phyloP scores from a whole-genome alignment of 2,888 invertebrate genomes.

The Heliconius aoede region DNA sequence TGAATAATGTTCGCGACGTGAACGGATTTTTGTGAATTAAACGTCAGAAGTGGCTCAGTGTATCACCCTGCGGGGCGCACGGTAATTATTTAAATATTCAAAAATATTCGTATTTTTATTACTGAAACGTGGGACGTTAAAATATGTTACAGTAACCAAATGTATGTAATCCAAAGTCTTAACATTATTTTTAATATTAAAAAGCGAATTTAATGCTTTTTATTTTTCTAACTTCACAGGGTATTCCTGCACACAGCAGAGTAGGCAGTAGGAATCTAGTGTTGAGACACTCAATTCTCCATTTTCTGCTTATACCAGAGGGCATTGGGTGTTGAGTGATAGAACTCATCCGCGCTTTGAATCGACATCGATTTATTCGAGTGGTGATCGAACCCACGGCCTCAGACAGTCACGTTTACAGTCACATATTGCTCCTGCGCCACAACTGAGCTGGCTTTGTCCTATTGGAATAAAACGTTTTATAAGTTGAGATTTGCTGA shows the following conservation, averaged over 20 bases:
- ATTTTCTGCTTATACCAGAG: too few species aligned
- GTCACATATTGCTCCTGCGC: too few species aligned
- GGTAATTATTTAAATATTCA: conserved; percentile 10
- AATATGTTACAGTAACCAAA: not conserved
- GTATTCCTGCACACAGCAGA: too few species aligned
- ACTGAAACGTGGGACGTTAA: not conserved
- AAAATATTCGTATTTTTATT: conserved; percentile 2
- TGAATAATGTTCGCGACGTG: conserved; percentile 16
- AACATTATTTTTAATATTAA: not conserved
- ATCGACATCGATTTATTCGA: too few species aligned
- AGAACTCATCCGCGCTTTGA: too few species aligned
- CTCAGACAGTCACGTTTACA: too few species aligned
- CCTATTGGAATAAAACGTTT: not conserved
- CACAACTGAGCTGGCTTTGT: too few species aligned
- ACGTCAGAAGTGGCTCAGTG: not conserved
- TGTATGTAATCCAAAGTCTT: not conserved
- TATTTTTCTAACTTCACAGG: not conserved
- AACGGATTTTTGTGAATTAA: conserved; percentile 18
- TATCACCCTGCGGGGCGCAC: not conserved
- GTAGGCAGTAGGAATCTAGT: too few species aligned
- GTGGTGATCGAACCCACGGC: too few species aligned
- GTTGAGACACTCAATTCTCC: too few species aligned
- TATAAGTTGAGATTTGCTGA: not conserved
- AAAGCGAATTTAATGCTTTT: not conserved
- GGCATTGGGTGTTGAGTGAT: too few species aligned